These are phyloP conservation scores for Apis laboriosa DNA, from an alignment of 1,140 invertebrate species.

Conservation along the genomic window DNA sequence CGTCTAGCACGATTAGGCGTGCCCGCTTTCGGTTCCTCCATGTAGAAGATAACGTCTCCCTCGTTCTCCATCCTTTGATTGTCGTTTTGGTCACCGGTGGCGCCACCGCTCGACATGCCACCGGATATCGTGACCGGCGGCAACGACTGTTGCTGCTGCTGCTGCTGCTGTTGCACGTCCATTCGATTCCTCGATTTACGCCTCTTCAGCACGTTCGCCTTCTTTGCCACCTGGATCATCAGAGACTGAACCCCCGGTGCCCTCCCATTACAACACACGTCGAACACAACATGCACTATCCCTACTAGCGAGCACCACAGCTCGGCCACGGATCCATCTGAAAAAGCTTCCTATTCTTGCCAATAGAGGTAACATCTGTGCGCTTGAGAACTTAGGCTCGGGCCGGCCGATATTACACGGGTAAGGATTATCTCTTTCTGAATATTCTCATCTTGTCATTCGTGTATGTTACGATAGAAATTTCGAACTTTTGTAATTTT, in stretches of 20 bases:
- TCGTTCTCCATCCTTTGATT: slow-evolving; percentile 82
- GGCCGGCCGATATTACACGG: not conserved
- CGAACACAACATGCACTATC: slow-evolving; percentile 79
- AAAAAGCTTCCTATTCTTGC: slow-evolving; percentile 22
- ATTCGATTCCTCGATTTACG: slow-evolving; percentile 87
- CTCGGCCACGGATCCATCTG: slow-evolving; percentile 44
- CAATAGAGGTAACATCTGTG: not conserved
- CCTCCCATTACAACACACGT: slow-evolving; percentile 78
- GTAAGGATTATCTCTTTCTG: not conserved
- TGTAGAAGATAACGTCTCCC: slow-evolving; percentile 86
- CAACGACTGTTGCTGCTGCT: slow-evolving; percentile 44
- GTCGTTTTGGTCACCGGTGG: slow-evolving; percentile 60
- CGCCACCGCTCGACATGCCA: slow-evolving; percentile 52
- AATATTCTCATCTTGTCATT: no score
- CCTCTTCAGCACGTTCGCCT: slow-evolving; percentile 87
- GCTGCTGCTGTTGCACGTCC: slow-evolving; percentile 79
- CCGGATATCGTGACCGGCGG: slow-evolving; percentile 67
- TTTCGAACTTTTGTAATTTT: no score
- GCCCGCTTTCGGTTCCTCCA: slow-evolving; percentile 86
- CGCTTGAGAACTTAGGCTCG: slow-evolving; percentile 3
- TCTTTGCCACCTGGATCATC: slow-evolving; percentile 88
- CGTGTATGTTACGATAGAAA: no score
- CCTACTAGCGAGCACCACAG: slow-evolving; percentile 61
- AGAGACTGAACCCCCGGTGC: slow-evolving; percentile 84
- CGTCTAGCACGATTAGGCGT: slow-evolving; percentile 84